These are phyloP conservation scores for Lomographa bimaculata DNA, from an alignment of 2,888 invertebrate species.

Conservation along the genomic window DNA sequence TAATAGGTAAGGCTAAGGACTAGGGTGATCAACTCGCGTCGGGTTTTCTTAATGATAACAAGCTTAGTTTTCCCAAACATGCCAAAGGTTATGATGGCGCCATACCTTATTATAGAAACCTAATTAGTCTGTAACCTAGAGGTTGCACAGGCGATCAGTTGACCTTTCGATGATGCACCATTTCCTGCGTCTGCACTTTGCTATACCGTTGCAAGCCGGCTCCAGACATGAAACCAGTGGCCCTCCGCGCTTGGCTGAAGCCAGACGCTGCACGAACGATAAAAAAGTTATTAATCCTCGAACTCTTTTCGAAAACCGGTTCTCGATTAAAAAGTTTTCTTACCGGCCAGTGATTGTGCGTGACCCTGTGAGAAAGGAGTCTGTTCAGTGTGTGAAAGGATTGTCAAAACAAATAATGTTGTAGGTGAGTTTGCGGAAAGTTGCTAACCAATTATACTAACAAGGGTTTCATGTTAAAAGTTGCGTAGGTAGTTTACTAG, in stretches of 20 bases:
- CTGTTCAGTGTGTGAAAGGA: slow-evolving; percentile 31
- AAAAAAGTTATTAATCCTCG: too few species aligned
- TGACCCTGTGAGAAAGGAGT: slow-evolving; percentile 20
- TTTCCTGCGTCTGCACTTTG: slow-evolving; percentile 17
- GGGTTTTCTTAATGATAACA: too few species aligned
- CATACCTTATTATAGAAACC: too few species aligned
- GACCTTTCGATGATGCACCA: slow-evolving; percentile 32
- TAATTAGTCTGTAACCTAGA: too few species aligned
- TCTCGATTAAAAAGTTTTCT: slow-evolving; percentile 23
- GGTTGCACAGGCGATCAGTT: slow-evolving; percentile 9
- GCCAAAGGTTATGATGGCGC: too few species aligned
- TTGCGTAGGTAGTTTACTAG: too few species aligned
- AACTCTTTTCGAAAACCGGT: slow-evolving; percentile 32
- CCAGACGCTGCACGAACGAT: slow-evolving; percentile 56
- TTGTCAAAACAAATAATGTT: slow-evolving; percentile 27
- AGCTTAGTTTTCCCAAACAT: too few species aligned
- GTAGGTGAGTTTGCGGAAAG: slow-evolving; percentile 34
- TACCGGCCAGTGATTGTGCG: slow-evolving; percentile 17
- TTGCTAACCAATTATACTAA: slow-evolving; percentile 12
- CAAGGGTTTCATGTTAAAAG: too few species aligned
- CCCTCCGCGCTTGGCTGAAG: slow-evolving; percentile 56
- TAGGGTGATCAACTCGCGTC: too few species aligned
- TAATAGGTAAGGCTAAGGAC: too few species aligned
- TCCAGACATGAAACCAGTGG: slow-evolving; percentile 47
- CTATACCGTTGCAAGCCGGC: slow-evolving; percentile 26